Evolutionary conservation across 2,113 vertebrate species (phyloP), one percentile per base, ranked within the genome.

Genomic region (Zosterops lateralis): DNA sequence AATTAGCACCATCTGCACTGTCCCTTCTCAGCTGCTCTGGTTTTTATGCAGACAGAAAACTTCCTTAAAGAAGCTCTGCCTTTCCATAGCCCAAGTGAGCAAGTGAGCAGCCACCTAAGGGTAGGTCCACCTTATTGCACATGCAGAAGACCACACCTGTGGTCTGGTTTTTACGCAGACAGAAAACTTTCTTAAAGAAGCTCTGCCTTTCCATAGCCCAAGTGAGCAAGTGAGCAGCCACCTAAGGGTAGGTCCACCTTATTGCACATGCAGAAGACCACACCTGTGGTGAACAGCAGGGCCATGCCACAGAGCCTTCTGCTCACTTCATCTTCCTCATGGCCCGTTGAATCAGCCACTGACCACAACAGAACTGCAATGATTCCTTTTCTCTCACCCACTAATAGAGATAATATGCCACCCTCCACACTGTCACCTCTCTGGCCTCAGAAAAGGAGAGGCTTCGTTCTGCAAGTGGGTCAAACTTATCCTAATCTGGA

Each of bases 1-100:
- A 95, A 96, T 92, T 16, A 93, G 72, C 84, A 82, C 81, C 94
- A 92, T 92, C 83, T 93, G 92, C 65, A 40, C 48, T 67, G 57
- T 84, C 54, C 66, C 47, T 89, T 79, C 84, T 92, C 84, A 70
- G 78, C 53, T 53, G 66, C 38, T 81, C 73, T 70, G 38, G 14
- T 12, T 91, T 81, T 79, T 58, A 38, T 4, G 10, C 65, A 72
- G 75, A 51, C 16, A 84, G 68, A 71, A 81, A 48, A 21, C n/a
- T 48, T 48, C 53, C 36, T 61, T 65, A 54, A 75, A 82, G 70
- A 57, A 84, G 22, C 32, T 82, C 70, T 92, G 51, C 80, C 82
- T 84, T 61, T 81, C 20, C 3, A 5, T 13, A 72, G 87, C 66
- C 48, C 77, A 56, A 56, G 40, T 0, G 7, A 66, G 42, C 14